Evolutionary conservation across 2,888 invertebrate species (phyloP), one percentile per base, ranked within the genome.

Genomic region (Megalurothrips usitatus): DNA sequence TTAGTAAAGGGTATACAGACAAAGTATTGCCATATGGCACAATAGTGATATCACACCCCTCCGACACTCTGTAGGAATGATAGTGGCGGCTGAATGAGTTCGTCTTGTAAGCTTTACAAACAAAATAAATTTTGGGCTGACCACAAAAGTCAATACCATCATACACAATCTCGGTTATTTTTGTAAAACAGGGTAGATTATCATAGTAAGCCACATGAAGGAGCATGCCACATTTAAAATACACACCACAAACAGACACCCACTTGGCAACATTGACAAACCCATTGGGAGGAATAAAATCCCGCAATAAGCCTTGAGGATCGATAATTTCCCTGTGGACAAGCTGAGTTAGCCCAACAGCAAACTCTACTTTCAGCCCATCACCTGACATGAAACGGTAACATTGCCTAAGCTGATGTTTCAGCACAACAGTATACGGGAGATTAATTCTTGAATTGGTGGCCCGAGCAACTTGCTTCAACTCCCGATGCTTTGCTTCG

Each of bases 401-500:
- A 17, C 14, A 11, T 63, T 17, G 58, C 58, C 19, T 63, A 17
- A 63, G 19, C 58, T 17, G 6, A 19, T 19, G 19, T 19, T 63
- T 63, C 19, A 19, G 6, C 6, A 63, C 4, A 10, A 63, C 4
- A 19, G 58, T 63, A 17, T 63, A 17, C 19, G 58, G 58, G 4
- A 63, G 19, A 19, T 63, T 63, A 17, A 17, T 63, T 19, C 58
- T 63, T 10, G 58, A 63, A 63, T 19, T 17, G 6, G 58, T 63
- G 19, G 14, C 19, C 4, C 58, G 11, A 26, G 81, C 82, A 81
- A 23, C 81, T 80, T 82, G 80, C 81, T 83, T 83, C 34, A 80
- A 81, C 14, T 81, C 79, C 79, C 82, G 82, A 80, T 84, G 84
- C 49, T 84, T 83, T 10, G 82, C 82, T 79, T 83, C 83, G 52